These are phyloP conservation scores for Tapirus terrestris DNA, from an alignment of 2,113 vertebrate genomes.

Conservation along the genomic window DNA sequence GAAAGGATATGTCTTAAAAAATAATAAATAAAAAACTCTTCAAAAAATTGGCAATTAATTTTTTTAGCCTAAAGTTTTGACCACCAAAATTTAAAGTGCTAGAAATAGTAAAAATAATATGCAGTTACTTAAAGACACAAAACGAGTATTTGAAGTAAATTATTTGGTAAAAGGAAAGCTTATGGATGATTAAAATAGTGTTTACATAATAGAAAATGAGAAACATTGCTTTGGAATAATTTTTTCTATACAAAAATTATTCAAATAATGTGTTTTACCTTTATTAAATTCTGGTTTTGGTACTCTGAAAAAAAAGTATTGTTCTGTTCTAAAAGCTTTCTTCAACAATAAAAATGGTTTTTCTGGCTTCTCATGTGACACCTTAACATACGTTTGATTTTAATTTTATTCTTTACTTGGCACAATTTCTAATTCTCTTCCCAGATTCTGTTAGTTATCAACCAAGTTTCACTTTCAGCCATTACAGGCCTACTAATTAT, in stretches of 20 bases:
- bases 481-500: not conserved
- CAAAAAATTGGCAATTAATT: not conserved
- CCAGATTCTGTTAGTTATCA: not conserved
- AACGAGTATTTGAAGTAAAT: not conserved
- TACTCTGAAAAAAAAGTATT: not conserved
- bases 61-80: not conserved
- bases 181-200: not conserved
- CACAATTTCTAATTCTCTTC: not conserved
- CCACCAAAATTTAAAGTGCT: not conserved
- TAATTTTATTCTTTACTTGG: not conserved
- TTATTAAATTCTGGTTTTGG: slow-evolving; percentile 4
- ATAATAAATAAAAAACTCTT: not conserved
- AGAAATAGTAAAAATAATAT: not conserved
- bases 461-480: not conserved
- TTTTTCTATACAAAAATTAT: not conserved
- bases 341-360: not conserved
- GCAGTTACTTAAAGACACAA: not conserved
- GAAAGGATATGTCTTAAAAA: not conserved
- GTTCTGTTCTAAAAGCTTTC: not conserved
- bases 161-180: not conserved
- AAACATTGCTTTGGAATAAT: not conserved
- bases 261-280: not conserved
- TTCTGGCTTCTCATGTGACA: not conserved
- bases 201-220: not conserved
- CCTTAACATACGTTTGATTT: not conserved